phyloP scores from a whole-genome alignment of 1,140 invertebrate genomes.

The Phymorhynchus buccinoides region DNA sequence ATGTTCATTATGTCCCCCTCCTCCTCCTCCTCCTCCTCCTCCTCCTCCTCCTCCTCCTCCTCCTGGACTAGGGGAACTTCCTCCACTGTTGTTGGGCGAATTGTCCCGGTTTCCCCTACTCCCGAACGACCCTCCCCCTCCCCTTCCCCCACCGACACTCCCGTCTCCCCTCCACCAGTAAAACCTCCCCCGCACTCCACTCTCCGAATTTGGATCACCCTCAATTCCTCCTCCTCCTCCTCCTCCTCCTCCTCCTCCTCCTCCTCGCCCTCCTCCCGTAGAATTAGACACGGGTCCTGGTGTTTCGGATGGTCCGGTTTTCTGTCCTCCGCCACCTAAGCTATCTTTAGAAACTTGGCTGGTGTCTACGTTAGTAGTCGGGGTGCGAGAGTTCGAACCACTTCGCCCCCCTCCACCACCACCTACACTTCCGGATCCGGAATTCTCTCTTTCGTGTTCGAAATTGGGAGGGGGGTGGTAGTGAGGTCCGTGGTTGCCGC shows the following conservation, averaged over 20 bases:
- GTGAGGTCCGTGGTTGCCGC: no score
- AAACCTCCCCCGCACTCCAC: not conserved
- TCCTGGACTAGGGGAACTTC: not conserved
- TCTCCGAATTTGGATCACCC: not conserved
- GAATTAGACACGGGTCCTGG: not conserved
- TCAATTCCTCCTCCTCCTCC: not conserved
- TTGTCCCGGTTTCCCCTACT: not conserved
- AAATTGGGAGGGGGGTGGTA: not conserved
- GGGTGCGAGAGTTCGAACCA: not conserved
- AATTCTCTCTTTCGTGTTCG: not conserved
- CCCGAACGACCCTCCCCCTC: not conserved
- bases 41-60: not conserved
- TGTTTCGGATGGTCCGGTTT: not conserved
- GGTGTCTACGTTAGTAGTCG: not conserved
- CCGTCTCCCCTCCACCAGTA: slow-evolving; percentile 18
- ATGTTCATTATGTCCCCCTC: not conserved
- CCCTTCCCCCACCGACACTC: not conserved
- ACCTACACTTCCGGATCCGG: not conserved
- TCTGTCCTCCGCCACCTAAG: not conserved
- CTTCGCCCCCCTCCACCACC: not conserved
- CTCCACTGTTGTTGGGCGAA: no score
- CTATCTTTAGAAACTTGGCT: not conserved
- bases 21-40: not conserved
- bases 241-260: not conserved
- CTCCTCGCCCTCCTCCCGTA: not conserved